Conservation (phyloP, 2,797 vertebrate species). For the Telmatherina bonti region DNA sequence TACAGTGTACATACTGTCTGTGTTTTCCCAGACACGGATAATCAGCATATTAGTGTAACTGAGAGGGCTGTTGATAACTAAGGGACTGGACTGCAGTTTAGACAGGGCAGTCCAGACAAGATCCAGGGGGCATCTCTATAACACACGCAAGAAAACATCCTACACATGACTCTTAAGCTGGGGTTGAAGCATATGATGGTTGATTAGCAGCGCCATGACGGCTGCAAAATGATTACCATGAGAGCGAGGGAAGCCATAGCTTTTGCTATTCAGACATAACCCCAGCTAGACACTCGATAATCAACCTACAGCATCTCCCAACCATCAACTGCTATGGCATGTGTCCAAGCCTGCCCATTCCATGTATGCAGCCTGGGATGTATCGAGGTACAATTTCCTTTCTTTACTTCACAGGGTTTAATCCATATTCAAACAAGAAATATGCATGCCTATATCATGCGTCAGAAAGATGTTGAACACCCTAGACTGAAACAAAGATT, state of each 20-base stretch:
- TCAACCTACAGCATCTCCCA: conserved; percentile 79
- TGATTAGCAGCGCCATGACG: conserved; percentile 83
- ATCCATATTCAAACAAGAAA: conserved; percentile 49
- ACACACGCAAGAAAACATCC: conserved; percentile 58
- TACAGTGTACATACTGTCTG: conserved; percentile 45
- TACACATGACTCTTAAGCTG: conserved; percentile 54
- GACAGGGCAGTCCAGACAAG: conserved; percentile 54
- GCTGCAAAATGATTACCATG: conserved; percentile 75
- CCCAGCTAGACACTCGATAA: conserved; percentile 72
- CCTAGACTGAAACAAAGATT: not conserved
- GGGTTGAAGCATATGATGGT: conserved; percentile 82
- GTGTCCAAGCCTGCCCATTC: conserved; percentile 63
- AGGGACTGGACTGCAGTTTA: conserved; percentile 67
- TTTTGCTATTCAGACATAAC: conserved; percentile 46
- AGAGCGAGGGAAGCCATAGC: conserved; percentile 35
- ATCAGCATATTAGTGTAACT: conserved; percentile 75
- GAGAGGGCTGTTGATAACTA: conserved; percentile 70
- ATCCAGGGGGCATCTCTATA: conserved; percentile 72
- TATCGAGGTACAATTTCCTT: conserved; percentile 39
- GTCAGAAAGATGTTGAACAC: conserved; percentile 12
- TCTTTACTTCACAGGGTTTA: conserved; percentile 35
- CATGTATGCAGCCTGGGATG: conserved; percentile 41
- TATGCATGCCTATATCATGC: conserved; percentile 37
- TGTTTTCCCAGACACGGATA: conserved; percentile 70
- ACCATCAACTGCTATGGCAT: conserved; percentile 83